Percentiles rank a stretch among this genome's conserved stretches.
Conservation (phyloP, 1,140 invertebrate species). For the Heliconius nattereri region DNA sequence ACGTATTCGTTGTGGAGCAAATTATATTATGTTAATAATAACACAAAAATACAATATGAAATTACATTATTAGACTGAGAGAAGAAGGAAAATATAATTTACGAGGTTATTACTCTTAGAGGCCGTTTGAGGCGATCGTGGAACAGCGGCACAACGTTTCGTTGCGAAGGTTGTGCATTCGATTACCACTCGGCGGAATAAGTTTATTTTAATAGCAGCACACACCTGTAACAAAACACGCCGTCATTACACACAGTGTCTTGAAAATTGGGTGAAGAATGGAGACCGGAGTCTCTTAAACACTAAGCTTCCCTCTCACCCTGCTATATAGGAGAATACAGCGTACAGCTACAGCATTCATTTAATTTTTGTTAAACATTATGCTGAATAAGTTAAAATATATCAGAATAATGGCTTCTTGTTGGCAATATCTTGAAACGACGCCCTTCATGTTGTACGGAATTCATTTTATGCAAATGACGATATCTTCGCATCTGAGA, state of each 20-base stretch:
- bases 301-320: too few species aligned
- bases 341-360: background rate
- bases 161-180: too few species aligned
- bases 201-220: too few species aligned
- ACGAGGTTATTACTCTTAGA: background rate
- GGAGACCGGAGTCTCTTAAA: too few species aligned
- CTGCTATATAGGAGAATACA: too few species aligned
- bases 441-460: constrained; percentile 29
- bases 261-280: too few species aligned
- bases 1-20: constrained; percentile 10
- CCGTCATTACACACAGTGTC: too few species aligned
- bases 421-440: constrained; percentile 32
- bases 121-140: too few species aligned
- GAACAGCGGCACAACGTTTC: too few species aligned
- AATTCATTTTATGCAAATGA: constrained; percentile 70
- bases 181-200: too few species aligned
- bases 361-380: background rate
- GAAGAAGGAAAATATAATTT: background rate
- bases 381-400: constrained; percentile 14
- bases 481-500: constrained; percentile 38
- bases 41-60: constrained; percentile 1
- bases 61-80: background rate
- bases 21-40: background rate
- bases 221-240: too few species aligned
- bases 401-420: constrained; percentile 17